These are phyloP conservation scores for Crioceris asparagi DNA, from an alignment of 2,888 invertebrate genomes.

Conservation along the genomic window DNA sequence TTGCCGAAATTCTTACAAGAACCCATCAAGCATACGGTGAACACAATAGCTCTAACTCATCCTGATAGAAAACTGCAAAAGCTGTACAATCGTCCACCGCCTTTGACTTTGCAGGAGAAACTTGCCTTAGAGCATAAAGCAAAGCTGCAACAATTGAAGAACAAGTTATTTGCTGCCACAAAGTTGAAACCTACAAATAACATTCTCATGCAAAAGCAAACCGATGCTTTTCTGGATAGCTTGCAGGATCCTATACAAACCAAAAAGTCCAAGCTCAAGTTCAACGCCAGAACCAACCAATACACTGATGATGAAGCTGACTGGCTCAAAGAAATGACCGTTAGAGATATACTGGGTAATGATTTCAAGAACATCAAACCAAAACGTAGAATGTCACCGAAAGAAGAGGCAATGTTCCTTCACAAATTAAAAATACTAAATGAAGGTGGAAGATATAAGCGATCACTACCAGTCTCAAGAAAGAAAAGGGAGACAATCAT, in stretches of 20 bases:
- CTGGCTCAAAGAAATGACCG: conserved; percentile 10
- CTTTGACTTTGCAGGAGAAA: background rate
- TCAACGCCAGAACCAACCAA: background rate
- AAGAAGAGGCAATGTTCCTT: conserved; percentile 15
- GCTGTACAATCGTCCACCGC: conserved; percentile 7
- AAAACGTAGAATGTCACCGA: conserved; percentile 8
- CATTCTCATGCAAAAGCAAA: conserved; percentile 1
- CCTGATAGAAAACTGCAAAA: conserved; percentile 13
- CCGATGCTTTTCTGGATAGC: conserved; percentile 3
- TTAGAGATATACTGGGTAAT: conserved; percentile 7
- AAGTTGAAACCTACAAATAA: background rate
- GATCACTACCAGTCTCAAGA: background rate
- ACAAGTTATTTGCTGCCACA: background rate
- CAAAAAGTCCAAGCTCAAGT: conserved; percentile 2
- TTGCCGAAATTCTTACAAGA: conserved; percentile 22
- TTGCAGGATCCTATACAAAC: background rate
- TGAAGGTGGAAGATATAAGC: conserved; percentile 6
- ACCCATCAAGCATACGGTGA: conserved; percentile 20
- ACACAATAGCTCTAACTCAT: conserved; percentile 15
- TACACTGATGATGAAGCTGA: background rate
- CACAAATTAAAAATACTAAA: conserved; percentile 23
- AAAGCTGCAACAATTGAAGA: background rate
- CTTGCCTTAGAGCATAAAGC: background rate
- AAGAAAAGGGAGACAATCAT: conserved; percentile 10
- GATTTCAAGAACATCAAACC: conserved; percentile 3